Evolutionary conservation across 2,113 vertebrate species (phyloP), one percentile per base, ranked within the genome.

Genomic region (Melanerpes formicivorus): DNA sequence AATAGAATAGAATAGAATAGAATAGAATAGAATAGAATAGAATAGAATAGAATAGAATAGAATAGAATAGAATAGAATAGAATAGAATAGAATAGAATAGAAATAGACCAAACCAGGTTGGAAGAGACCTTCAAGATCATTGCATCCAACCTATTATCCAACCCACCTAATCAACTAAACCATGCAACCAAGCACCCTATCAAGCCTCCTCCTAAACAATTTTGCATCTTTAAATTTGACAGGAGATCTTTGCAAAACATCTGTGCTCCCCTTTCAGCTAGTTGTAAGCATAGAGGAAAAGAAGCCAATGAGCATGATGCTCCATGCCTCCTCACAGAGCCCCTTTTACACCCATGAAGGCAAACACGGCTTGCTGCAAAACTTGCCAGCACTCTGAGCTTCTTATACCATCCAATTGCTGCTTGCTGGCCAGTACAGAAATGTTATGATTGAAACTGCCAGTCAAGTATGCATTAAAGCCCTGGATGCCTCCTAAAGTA

Each of bases 181-280:
- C 40, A 40, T 40, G 40, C 40, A 40, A 40, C 40, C 40, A 40
- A 40, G 40, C 40, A 40, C 40, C 40, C 9, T 40, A 40, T 40
- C 40, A 40, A 40, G 40, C 40, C 40, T 40, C 72, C 86, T 86
- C 55, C 48, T 76, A 46, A 92, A 91, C 66, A 62, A 88, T 94
- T 95, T 52, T 18, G 16, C 70, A 46, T 85, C 79, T 79, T 90
- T 46, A 64, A 80, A 83, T 94, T 90, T 66, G 54, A 75, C 42
- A 50, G 34, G 66, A 74, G 56, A 58, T 89, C 77, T 92, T 74
- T 84, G 73, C 56, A 69, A 88, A 95, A 95, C 95, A 96, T 93
- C 90, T 95, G 95, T 92, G 88, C 80, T 96, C 62, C 87, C 84
- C 87, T 95, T 80, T 84, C 88, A 92, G 88, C 44, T 93, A 81